Evolutionary conservation across 2,888 invertebrate species (phyloP).

Genomic region (Lysandra bellargus): DNA sequence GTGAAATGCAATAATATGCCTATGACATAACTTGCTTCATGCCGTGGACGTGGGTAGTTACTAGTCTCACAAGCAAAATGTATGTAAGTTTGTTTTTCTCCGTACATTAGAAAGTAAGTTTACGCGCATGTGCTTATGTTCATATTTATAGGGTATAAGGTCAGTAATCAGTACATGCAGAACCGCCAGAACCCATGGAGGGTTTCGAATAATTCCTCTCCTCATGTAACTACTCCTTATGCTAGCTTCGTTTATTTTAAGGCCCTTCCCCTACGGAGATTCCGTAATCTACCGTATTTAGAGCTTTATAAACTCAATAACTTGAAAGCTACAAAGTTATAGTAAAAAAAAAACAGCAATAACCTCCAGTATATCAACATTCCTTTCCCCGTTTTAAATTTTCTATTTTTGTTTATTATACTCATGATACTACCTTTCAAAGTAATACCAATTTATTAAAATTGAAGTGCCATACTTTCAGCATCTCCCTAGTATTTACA

Average conservation of each 20-base stretch:
- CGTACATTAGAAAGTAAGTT: slow-evolving; percentile 40
- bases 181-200: slow-evolving; percentile 40
- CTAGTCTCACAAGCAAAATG: slow-evolving; percentile 22
- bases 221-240: slow-evolving; percentile 24
- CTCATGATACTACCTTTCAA: no score
- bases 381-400: no score
- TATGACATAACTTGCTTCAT: neutral
- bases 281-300: no score
- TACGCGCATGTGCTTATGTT: neutral
- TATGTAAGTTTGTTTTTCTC: slow-evolving; percentile 38
- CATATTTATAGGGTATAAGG: slow-evolving; percentile 41
- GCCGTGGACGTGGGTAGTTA: neutral
- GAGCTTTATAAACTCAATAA: no score
- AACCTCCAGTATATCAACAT: no score
- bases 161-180: slow-evolving; percentile 28
- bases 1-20: neutral
- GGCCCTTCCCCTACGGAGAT: no score
- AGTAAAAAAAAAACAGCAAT: no score
- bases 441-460: no score
- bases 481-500: no score
- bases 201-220: slow-evolving; percentile 43
- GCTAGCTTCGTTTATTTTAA: neutral
- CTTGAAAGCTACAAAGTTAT: no score
- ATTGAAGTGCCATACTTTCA: no score
- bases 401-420: no score